phyloP scores from a whole-genome alignment of 2,797 vertebrate genomes.

The Epinephelus malabaricus region DNA sequence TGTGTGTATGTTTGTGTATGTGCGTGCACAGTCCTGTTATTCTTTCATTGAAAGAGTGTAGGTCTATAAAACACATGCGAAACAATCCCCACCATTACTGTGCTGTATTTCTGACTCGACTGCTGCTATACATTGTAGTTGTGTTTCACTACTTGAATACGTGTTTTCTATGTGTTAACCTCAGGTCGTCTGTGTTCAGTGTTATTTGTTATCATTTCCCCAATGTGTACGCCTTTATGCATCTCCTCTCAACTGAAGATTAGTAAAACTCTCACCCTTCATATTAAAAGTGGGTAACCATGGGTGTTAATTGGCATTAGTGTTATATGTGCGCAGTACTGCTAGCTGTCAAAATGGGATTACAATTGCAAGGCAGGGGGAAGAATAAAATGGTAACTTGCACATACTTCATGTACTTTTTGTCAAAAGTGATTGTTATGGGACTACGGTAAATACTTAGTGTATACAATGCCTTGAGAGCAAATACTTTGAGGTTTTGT shows the following conservation, averaged over 20 bases:
- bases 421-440: constrained; percentile 70
- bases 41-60: constrained; percentile 81
- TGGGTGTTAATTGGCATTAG: constrained; percentile 60
- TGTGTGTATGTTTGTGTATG: constrained; percentile 36
- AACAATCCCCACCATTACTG: constrained; percentile 85
- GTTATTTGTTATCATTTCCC: constrained; percentile 82
- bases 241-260: constrained; percentile 86
- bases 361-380: constrained; percentile 39
- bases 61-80: constrained; percentile 47
- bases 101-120: constrained; percentile 93
- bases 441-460: constrained; percentile 56
- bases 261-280: constrained; percentile 86
- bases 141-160: constrained; percentile 98
- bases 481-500: constrained; percentile 71
- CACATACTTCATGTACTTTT: constrained; percentile 71
- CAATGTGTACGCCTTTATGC: constrained; percentile 89
- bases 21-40: constrained; percentile 81
- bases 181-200: constrained; percentile 97
- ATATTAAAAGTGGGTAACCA: constrained; percentile 75
- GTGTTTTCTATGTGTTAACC: constrained; percentile 93
- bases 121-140: constrained; percentile 95
- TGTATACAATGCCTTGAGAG: constrained; percentile 80
- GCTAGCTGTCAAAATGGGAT: constrained; percentile 65
- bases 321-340: constrained; percentile 55
- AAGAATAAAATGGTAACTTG: constrained; percentile 63